These are phyloP conservation scores for Stomatorhinus walkeri DNA, from an alignment of 2,797 vertebrate genomes.

Conservation along the genomic window DNA sequence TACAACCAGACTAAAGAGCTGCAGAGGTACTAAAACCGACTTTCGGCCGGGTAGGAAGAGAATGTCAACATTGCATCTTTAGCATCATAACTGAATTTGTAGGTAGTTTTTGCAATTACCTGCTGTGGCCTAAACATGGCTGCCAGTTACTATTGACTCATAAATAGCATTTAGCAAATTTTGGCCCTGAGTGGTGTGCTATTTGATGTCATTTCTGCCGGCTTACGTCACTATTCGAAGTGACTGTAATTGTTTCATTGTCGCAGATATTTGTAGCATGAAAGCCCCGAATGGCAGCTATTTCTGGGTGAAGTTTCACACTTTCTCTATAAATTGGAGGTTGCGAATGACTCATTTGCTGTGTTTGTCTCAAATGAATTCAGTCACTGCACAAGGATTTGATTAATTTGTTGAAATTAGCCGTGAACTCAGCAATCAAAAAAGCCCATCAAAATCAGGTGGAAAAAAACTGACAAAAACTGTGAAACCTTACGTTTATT, in stretches of 20 bases:
- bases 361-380: not conserved
- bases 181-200: not conserved
- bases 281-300: constrained; percentile 5
- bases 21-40: not conserved
- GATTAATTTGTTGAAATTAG: constrained; percentile 5
- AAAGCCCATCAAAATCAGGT: not conserved
- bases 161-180: not conserved
- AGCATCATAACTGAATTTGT: not conserved
- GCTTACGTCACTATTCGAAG: not conserved
- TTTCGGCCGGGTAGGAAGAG: not conserved
- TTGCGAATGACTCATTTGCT: not conserved
- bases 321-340: not conserved
- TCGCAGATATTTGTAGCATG: not conserved
- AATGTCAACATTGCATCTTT: not conserved
- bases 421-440: not conserved
- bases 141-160: not conserved
- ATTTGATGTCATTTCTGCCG: not conserved
- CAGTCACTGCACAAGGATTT: not conserved
- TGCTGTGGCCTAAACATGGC: not conserved
- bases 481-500: not conserved
- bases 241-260: not conserved
- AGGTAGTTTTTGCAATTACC: not conserved
- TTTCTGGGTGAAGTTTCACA: constrained; percentile 2
- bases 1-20: not conserved
- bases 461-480: not conserved